Evolutionary conservation across 2,113 vertebrate species (phyloP).

Genomic region (rabbit (Oryctolagus cuniculus)): mOryCun1.1 NC_091433.1:102799501-102800000

Average conservation of each 20-base stretch:
- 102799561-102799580: background rate
- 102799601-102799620: background rate
- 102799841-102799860: background rate
- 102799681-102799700: background rate
- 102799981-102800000: too few species aligned
- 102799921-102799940: too few species aligned
- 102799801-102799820: accelerated
- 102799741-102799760: background rate
- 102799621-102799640: background rate
- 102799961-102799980: too few species aligned
- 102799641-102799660: background rate
- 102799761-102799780: background rate
- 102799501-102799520: background rate
- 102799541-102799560: background rate
- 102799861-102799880: accelerated
- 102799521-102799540: background rate
- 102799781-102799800: background rate
- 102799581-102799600: background rate
- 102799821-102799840: too few species aligned
- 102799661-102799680: background rate
- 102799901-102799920: too few species aligned
- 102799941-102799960: too few species aligned
- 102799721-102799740: background rate
- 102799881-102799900: too few species aligned
- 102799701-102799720: accelerated